Conservation (phyloP, 92 coral and sea anemone species). For the Plumapathes pennacea region DNA sequence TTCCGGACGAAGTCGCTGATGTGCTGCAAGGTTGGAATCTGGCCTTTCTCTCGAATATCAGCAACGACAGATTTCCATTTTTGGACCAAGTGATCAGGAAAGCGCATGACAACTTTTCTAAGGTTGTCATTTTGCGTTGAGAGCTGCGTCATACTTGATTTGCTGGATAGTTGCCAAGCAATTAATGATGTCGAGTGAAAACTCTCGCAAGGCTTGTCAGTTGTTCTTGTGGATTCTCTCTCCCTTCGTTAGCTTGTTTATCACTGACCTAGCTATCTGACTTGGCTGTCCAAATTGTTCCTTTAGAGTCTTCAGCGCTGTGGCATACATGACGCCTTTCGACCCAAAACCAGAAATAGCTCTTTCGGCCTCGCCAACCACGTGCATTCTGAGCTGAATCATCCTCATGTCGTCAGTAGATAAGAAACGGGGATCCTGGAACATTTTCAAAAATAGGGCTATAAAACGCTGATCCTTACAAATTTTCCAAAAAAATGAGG, state of each 20-base stretch:
- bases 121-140: constrained; percentile 51
- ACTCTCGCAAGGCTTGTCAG: constrained; percentile 21
- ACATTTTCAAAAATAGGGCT: too few species aligned
- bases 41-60: constrained; percentile 23
- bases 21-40: constrained; percentile 19
- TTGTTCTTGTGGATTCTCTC: constrained; percentile 7
- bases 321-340: constrained; percentile 37
- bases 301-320: constrained; percentile 40
- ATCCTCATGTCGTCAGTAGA: constrained; percentile 42
- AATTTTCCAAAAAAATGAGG: too few species aligned
- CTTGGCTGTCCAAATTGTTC: constrained; percentile 45
- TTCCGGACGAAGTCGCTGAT: constrained; percentile 28
- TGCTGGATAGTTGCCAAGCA: constrained; percentile 30
- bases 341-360: constrained; percentile 47
- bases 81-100: constrained; percentile 15
- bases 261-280: constrained; percentile 25
- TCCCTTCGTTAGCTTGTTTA: constrained; percentile 25
- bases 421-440: too few species aligned
- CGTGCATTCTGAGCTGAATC: constrained; percentile 46
- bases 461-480: too few species aligned
- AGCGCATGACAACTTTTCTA: constrained; percentile 9
- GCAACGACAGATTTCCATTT: constrained; percentile 30
- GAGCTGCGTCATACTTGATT: constrained; percentile 17
- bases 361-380: constrained; percentile 31
- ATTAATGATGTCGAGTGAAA: constrained; percentile 42